These are phyloP conservation scores for Coptodon rendalli DNA, from an alignment of 2,113 vertebrate species.

Conservation along the genomic window DNA sequence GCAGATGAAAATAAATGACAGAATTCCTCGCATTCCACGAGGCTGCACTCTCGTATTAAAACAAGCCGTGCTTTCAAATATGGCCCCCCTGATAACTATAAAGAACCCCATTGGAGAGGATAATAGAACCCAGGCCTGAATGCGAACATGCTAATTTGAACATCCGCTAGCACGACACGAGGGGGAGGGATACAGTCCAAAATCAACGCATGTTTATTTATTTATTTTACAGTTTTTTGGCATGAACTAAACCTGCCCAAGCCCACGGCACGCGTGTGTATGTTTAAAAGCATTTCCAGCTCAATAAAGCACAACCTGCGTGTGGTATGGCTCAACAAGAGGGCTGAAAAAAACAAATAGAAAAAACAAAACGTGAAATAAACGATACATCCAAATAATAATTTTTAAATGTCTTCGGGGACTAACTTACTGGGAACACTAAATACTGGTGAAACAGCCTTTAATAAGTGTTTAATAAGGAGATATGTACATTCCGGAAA, in stretches of 20 bases:
- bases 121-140: conserved; percentile 65
- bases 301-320: not conserved
- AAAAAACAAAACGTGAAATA: not conserved
- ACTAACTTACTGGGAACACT: not conserved
- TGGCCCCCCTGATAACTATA: conserved; percentile 59
- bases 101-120: conserved; percentile 38
- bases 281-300: conserved; percentile 19
- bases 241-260: not conserved
- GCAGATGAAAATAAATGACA: conserved; percentile 60
- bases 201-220: not conserved
- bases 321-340: not conserved
- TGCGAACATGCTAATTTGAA: conserved; percentile 53
- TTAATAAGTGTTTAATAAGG: not conserved
- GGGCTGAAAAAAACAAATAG: not conserved
- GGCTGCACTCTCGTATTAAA: conserved; percentile 56
- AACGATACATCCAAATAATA: not conserved
- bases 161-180: conserved; percentile 39
- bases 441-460: not conserved
- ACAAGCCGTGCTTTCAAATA: conserved; percentile 48
- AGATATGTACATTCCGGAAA: not conserved
- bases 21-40: conserved; percentile 62
- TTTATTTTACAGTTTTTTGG: not conserved
- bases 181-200: not conserved
- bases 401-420: not conserved
- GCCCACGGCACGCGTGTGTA: not conserved